Evolutionary conservation across 2,888 invertebrate species (phyloP).

Genomic region (Trimorus sp.): DNA sequence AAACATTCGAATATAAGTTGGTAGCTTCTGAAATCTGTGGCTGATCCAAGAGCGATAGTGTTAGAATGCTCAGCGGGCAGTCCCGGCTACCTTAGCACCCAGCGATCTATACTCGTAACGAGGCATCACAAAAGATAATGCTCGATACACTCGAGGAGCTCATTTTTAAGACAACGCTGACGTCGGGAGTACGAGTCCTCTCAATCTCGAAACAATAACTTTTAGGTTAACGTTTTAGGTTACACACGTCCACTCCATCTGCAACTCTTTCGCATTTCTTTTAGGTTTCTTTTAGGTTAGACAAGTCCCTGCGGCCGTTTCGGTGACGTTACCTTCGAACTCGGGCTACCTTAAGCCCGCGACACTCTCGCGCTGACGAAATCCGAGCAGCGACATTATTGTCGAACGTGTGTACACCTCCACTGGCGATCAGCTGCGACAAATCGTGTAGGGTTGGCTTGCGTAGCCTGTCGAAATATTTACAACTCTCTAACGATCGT

Average conservation of each 20-base stretch:
- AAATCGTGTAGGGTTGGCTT: conserved; percentile 22
- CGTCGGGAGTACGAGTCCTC: conserved; percentile 44
- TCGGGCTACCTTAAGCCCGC: too few relatives aligned
- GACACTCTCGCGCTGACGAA: too few relatives aligned
- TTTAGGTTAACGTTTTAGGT: too few relatives aligned
- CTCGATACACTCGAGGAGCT: conserved; percentile 54
- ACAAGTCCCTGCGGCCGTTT: too few relatives aligned
- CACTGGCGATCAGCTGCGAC: conserved; percentile 12
- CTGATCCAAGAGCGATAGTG: conserved; percentile 79
- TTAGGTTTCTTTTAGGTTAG: too few relatives aligned
- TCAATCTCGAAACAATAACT: too few relatives aligned
- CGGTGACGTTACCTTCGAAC: too few relatives aligned
- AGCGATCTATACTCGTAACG: conserved; percentile 76
- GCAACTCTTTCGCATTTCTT: too few relatives aligned
- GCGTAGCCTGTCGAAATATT: conserved; percentile 38
- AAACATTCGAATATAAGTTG: conserved; percentile 76
- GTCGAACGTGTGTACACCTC: conserved; percentile 13
- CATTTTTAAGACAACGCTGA: conserved; percentile 62
- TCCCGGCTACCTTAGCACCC: conserved; percentile 74
- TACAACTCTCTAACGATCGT: conserved; percentile 51
- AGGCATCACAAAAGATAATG: conserved; percentile 73
- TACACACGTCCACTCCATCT: too few relatives aligned
- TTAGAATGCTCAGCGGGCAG: conserved; percentile 78
- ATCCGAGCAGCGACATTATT: background rate
- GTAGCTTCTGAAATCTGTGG: conserved; percentile 80